Conservation (phyloP, 2,888 invertebrate genomes). For the Neoaliturus tenellus region DNA sequence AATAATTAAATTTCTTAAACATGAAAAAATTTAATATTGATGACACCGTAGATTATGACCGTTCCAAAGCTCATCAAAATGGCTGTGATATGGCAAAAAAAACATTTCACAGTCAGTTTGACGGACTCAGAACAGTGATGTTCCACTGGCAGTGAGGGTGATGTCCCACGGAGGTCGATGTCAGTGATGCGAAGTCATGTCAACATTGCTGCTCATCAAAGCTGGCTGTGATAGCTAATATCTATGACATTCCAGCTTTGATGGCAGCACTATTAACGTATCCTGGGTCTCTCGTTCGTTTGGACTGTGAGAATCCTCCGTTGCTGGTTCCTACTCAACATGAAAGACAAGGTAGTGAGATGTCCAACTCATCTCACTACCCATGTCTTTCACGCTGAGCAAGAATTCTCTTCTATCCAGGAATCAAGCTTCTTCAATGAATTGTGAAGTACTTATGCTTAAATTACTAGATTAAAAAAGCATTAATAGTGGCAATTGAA, state of each 20-base stretch:
- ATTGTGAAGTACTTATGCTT: too few species aligned
- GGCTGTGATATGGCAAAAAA: conserved; percentile 95
- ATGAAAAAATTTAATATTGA: too few species aligned
- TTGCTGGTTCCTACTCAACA: conserved; percentile 74
- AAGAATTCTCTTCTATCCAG: not conserved
- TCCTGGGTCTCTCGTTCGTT: not conserved
- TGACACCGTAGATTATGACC: not conserved
- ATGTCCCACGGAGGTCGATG: not conserved
- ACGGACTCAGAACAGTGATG: conserved; percentile 74
- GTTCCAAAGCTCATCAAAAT: conserved; percentile 93
- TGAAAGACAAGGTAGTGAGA: conserved; percentile 99
- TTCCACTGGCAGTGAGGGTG: not conserved
- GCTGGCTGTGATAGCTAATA: conserved; percentile 93
- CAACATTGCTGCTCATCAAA: conserved; percentile 87
- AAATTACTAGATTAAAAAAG: too few species aligned
- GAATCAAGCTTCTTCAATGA: too few species aligned
- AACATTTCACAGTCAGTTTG: conserved; percentile 94
- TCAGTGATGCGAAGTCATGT: conserved; percentile 24
- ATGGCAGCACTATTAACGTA: conserved; percentile 76
- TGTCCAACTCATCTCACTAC: conserved; percentile 94
- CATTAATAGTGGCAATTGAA: too few species aligned
- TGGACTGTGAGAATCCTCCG: not conserved
- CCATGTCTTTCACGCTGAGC: conserved; percentile 95
- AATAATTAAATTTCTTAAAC: too few species aligned
- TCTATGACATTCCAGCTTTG: conserved; percentile 91